Evolutionary conservation across 2,888 invertebrate genomes (phyloP), one percentile per base, ranked within the genome.

Genomic region (Drosophila gaucha): DNA sequence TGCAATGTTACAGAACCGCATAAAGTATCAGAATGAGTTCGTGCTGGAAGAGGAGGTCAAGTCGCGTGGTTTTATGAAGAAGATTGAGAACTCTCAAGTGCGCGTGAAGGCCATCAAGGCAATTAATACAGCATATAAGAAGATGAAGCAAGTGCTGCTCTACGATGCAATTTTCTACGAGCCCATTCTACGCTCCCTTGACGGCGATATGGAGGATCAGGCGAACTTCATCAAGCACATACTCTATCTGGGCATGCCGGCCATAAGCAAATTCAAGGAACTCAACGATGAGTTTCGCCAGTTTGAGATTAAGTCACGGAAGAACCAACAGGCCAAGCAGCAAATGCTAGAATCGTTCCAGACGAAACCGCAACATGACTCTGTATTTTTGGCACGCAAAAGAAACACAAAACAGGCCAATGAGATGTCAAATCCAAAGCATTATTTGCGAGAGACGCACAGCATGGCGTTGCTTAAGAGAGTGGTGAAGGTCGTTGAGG

Each of bases 151-250:
- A 52, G 79, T 89, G 1, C 72, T 91, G 2, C 33, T 67, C 6
- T 80, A 90, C 30, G 92, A 92, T 65, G 88, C 83, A 31, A 89
- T 90, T 30, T 92, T 90, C 55, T 92, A 91, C 65, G 91, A 91
- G 26, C 90, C 92, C 0, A 90, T 91, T 6, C 56, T 92, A 9
- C 74, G 86, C 6, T 91, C 92, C 3, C 82, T 92, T 0, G 78
- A 87, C 36, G 67, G 64, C 14, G 92, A 92, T 49, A 90, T 91
- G 67, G 87, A 89, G 4, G 91, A 92, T 71, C 92, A 91, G 63
- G 44, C 77, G 0, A 83, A 77, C 14, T 91, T 92, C 31, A 90
- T 90, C 4, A 87, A 88, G 22, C 86, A 91, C 35, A 89, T 91
- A 2, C 78, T 91, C 6, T 79, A 86, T 49, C 69, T 92, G 30